Evolutionary conservation across 2,113 vertebrate genomes (phyloP).

Genomic region (Stegostoma tigrinum): DNA sequence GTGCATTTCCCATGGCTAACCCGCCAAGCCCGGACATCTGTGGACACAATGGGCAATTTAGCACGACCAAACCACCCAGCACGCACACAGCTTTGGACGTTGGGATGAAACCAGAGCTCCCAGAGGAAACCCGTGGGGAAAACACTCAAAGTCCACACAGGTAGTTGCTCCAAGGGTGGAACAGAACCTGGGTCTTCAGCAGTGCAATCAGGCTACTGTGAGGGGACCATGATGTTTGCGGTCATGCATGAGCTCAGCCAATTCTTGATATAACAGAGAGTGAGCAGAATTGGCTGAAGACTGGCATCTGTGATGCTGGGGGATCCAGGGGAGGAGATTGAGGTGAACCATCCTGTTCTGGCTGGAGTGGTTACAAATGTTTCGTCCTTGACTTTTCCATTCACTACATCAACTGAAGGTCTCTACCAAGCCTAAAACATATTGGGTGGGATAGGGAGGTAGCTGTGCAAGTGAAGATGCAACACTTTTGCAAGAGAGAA

Average conservation of each 20-base stretch:
- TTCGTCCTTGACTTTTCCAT: background rate
- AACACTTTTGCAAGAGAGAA: background rate
- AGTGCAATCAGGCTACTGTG: background rate
- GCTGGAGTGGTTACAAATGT: background rate
- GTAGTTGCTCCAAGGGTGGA: too few relatives aligned
- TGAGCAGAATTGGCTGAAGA: background rate
- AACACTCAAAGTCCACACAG: too few relatives aligned
- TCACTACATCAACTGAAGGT: background rate
- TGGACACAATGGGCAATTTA: too few relatives aligned
- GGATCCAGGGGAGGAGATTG: background rate
- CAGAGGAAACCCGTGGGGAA: too few relatives aligned
- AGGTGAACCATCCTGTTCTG: background rate
- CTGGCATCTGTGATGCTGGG: too few relatives aligned
- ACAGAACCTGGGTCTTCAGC: background rate
- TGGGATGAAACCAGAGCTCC: too few relatives aligned
- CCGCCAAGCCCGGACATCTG: too few relatives aligned
- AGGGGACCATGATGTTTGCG: background rate
- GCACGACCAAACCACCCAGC: too few relatives aligned
- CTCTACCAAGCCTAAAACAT: background rate
- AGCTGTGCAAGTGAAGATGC: background rate
- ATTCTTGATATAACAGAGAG: background rate
- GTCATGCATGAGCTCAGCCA: background rate
- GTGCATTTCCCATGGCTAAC: too few relatives aligned
- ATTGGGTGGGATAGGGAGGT: background rate
- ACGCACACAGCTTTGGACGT: too few relatives aligned